Percentiles rank a stretch among this genome's conserved stretches.
Evolutionary conservation across 1,140 invertebrate genomes (phyloP).

Genomic region (Pogonus chalceus): DNA sequence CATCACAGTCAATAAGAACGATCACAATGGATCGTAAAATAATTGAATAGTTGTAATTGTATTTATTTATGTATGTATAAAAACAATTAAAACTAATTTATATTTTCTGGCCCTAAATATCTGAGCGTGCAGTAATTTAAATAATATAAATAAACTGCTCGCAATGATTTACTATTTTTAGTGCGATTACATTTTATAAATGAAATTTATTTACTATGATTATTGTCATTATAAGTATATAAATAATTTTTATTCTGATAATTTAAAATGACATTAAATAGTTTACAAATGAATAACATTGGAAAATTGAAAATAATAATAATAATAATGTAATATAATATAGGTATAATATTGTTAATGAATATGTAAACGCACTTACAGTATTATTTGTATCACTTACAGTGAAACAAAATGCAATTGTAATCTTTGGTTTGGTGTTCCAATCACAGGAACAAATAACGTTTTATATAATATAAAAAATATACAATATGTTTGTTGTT

Average conservation of each 20-base stretch:
- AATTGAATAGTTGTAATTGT: too few species aligned
- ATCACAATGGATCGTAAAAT: too few species aligned
- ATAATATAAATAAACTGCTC: neutral
- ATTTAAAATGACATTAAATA: neutral
- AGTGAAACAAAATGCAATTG: neutral
- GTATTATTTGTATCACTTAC: neutral
- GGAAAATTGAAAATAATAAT: neutral
- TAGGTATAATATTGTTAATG: neutral
- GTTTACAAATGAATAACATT: neutral
- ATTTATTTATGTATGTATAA: too few species aligned
- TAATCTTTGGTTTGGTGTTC: neutral
- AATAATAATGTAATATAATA: neutral
- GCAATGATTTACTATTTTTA: neutral
- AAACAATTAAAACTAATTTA: too few species aligned
- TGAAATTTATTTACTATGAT: neutral
- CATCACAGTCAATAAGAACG: constrained; percentile 5
- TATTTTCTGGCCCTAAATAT: too few species aligned
- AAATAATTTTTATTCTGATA: neutral
- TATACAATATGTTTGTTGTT: neutral
- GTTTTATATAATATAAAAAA: neutral
- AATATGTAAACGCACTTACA: neutral
- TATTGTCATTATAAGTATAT: neutral
- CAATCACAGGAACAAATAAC: neutral
- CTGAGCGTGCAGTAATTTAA: neutral
- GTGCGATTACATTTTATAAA: neutral